Evolutionary conservation across 2,797 vertebrate genomes (phyloP).

Genomic region (Lateolabrax maculatus): DNA sequence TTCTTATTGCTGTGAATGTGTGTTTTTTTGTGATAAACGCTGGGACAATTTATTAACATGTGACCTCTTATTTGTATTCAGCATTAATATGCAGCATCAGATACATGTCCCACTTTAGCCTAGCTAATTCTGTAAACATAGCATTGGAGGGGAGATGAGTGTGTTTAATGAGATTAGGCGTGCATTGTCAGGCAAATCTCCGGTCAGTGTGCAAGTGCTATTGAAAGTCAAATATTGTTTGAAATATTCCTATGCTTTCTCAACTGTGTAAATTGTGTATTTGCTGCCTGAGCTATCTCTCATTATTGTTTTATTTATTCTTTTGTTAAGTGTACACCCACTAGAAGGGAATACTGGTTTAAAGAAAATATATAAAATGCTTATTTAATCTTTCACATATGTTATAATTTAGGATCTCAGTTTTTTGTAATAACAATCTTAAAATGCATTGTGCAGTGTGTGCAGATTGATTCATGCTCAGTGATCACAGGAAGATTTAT

Average conservation of each 20-base stretch:
- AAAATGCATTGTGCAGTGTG: not conserved
- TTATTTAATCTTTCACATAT: slow-evolving; percentile 10
- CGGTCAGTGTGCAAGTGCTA: slow-evolving; percentile 84
- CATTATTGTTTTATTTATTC: slow-evolving; percentile 52
- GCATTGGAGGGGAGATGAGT: slow-evolving; percentile 85
- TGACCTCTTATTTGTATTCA: slow-evolving; percentile 79
- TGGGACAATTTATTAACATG: slow-evolving; percentile 73
- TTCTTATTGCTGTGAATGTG: slow-evolving; percentile 57
- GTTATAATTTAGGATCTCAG: not conserved
- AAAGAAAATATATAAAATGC: slow-evolving; percentile 3
- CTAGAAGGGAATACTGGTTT: slow-evolving; percentile 12
- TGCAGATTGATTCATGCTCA: not conserved
- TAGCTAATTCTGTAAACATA: slow-evolving; percentile 88
- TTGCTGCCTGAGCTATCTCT: slow-evolving; percentile 65
- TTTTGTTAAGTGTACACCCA: slow-evolving; percentile 26
- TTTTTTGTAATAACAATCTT: not conserved
- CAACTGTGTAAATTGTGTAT: slow-evolving; percentile 69
- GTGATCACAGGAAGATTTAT: not conserved
- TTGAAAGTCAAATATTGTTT: slow-evolving; percentile 86
- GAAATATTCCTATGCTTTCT: slow-evolving; percentile 78
- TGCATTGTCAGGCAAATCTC: slow-evolving; percentile 87
- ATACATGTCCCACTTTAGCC: slow-evolving; percentile 83
- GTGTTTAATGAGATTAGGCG: slow-evolving; percentile 90
- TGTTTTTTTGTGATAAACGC: slow-evolving; percentile 71
- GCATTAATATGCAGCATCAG: slow-evolving; percentile 79